These are phyloP conservation scores for Hydrotaea cyrtoneurina DNA, from an alignment of 2,888 invertebrate genomes.

Conservation along the genomic window DNA sequence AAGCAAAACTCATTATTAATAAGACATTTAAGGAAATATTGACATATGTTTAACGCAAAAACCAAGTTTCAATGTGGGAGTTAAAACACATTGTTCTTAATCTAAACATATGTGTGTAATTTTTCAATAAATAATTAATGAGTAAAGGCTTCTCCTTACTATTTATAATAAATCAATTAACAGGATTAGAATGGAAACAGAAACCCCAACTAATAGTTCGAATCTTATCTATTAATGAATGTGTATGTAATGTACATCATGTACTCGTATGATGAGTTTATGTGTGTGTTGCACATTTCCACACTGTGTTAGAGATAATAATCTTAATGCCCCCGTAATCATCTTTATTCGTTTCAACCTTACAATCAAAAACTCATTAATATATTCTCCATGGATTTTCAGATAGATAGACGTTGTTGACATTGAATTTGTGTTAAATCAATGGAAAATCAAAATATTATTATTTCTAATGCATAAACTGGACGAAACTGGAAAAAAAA, in stretches of 20 bases:
- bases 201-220: not conserved
- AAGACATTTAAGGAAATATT: not conserved
- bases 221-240: not conserved
- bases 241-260: not conserved
- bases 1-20: not conserved
- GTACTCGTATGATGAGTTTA: not conserved
- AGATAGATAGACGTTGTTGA: not conserved
- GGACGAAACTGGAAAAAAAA: not conserved
- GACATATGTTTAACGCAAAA: not conserved
- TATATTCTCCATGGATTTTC: not conserved
- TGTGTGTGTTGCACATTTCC: not conserved
- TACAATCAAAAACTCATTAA: not conserved
- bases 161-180: slow-evolving; percentile 1
- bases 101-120: not conserved
- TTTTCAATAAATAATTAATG: not conserved
- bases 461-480: not conserved
- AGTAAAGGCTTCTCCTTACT: not conserved
- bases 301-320: not conserved
- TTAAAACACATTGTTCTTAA: not conserved
- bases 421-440: not conserved
- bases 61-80: not conserved
- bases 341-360: not conserved
- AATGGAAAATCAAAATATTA: not conserved
- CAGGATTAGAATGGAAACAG: not conserved
- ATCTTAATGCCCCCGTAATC: not conserved